Percentiles rank a stretch among this genome's conserved stretches.
Evolutionary conservation across 2,113 vertebrate genomes (phyloP).

Genomic region (Cyanoramphus novaezelandiae): DNA sequence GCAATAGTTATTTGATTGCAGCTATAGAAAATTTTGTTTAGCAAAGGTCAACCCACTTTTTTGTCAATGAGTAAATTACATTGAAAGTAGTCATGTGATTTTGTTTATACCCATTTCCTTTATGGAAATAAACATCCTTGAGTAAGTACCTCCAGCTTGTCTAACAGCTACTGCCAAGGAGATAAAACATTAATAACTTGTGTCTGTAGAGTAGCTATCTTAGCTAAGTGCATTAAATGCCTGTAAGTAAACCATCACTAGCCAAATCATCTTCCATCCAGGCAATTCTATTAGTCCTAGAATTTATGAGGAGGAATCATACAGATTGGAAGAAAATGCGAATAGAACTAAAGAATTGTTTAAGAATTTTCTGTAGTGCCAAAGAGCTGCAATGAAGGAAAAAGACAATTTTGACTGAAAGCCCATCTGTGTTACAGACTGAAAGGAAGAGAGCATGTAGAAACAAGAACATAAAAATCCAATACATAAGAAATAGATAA

Average conservation of each 20-base stretch:
- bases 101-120: not conserved
- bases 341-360: not conserved
- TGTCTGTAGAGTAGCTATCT: not conserved
- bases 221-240: not conserved
- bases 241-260: not conserved
- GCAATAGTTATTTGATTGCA: not conserved
- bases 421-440: not conserved
- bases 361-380: not conserved
- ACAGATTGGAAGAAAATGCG: not conserved
- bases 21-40: not conserved
- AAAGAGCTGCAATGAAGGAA: not conserved
- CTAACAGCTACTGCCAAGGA: not conserved
- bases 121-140: constrained; percentile 11
- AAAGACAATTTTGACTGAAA: not conserved
- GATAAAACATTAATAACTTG: constrained; percentile 2
- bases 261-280: not conserved
- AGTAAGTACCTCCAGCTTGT: not conserved
- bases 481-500: not conserved
- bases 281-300: not conserved
- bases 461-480: not conserved
- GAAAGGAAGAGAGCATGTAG: not conserved
- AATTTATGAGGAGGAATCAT: not conserved
- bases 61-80: not conserved
- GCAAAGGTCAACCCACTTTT: not conserved
- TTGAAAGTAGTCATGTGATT: constrained; percentile 19